Base-by-base conservation (phyloP, 2,113 vertebrate genomes). In the Apistogramma diplotaenia region DNA sequence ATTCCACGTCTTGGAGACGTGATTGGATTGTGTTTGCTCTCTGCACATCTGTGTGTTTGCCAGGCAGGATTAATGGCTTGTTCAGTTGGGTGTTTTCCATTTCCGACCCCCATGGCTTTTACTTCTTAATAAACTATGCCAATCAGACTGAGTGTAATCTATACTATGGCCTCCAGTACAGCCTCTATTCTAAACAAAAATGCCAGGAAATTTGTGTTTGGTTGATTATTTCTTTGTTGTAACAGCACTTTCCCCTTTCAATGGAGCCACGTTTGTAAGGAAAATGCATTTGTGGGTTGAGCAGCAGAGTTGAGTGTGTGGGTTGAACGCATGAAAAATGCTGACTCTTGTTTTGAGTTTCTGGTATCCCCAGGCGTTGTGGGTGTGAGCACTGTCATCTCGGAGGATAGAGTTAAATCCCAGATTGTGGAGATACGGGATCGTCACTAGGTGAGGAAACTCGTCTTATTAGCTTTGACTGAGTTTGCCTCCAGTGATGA, bases 11-110 rank as follows among this genome's bases (percentile, higher is more conserved):
- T 79, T 4, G 9, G 29, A 74, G 80, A 87, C 86, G 87, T 90
- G 90, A 92, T 90, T 92, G 80, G 89, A 92, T 89, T 84, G 87
- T 74, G 87, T 87, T 51, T 87, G 79, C 87, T 58, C 11, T 61
- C 54, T 16, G 74, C 89, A 89, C 93, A 92, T 92, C 91, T 92
- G 92, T 82, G 88, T 83, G 88, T 91, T 88, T 81, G 81, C 87
- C 77, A 25, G 84, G 80, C 80, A 43, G 84, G 87, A 92, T 91
- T 91, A 93, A 90, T 82, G 83, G 84, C 78, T 82, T 83, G 29
- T 77, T 79, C 21, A 46, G 59, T 54, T 74, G 83, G 74, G 77
- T 84, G 74, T 91, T 93, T 89, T 87, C 79, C 51, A 74, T 83
- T 83, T 76, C 73, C 31, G 21, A 78, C 35, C 21, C 56, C 25